These are phyloP conservation scores for Aphaenogaster rudis DNA, from an alignment of 1,140 invertebrate genomes.

Conservation along the genomic window DNA sequence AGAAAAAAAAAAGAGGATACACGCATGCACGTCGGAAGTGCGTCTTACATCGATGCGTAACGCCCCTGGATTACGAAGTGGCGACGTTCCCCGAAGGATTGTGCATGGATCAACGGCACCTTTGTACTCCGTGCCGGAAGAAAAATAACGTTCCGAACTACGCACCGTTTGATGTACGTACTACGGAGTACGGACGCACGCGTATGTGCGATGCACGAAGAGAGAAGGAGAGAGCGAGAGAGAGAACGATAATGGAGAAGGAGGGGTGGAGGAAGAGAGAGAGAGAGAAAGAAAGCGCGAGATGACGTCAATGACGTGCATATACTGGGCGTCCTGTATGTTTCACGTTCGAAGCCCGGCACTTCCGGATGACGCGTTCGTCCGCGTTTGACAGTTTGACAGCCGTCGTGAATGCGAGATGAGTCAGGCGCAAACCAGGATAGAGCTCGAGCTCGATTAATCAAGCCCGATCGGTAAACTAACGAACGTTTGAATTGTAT, in stretches of 20 bases:
- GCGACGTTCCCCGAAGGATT: not conserved
- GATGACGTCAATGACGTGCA: slow-evolving; percentile 44
- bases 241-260: not conserved
- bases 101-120: not conserved
- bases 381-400: not conserved
- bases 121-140: not conserved
- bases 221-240: not conserved
- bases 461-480: not conserved
- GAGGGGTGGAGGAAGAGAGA: not conserved
- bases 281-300: not conserved
- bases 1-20: not conserved
- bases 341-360: not conserved
- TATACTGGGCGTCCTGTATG: slow-evolving; percentile 24
- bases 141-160: slow-evolving; percentile 42
- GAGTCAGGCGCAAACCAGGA: too few relatives aligned
- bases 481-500: too few relatives aligned
- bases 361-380: slow-evolving; percentile 7
- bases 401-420: too few relatives aligned
- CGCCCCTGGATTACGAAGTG: not conserved
- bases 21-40: slow-evolving; percentile 4
- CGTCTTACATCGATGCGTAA: slow-evolving; percentile 30
- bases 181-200: slow-evolving; percentile 38
- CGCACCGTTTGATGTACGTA: slow-evolving; percentile 53
- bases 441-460: not conserved
- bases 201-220: slow-evolving; percentile 19